These are phyloP conservation scores for Astreopora myriophthalma DNA, from an alignment of 64 coral and sea anemone genomes.

Conservation along the genomic window DNA sequence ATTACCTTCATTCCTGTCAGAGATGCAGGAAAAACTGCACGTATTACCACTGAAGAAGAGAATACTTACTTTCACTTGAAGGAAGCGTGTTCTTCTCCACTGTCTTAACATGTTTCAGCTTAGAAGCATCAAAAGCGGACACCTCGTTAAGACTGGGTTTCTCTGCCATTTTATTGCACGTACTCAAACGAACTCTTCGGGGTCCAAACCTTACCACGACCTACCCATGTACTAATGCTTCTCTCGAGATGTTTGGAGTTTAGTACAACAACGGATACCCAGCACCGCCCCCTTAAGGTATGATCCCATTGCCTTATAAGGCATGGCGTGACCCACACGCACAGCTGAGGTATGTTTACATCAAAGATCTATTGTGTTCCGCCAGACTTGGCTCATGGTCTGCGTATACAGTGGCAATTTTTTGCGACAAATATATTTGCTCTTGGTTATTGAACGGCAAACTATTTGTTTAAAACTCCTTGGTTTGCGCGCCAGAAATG, in stretches of 20 bases:
- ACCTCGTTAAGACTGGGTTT: slow-evolving; percentile 48
- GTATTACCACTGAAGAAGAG: background rate
- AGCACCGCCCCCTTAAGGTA: slow-evolving; percentile 2
- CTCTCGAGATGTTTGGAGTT: background rate
- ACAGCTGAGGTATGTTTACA: background rate
- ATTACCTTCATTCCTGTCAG: background rate
- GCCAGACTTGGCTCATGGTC: no score
- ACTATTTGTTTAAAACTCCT: no score
- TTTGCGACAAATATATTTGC: no score
- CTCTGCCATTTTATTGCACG: background rate
- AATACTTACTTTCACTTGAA: slow-evolving; percentile 66
- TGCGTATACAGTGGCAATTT: no score
- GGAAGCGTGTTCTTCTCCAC: slow-evolving; percentile 70
- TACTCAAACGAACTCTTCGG: background rate
- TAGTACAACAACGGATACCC: no score
- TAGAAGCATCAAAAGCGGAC: slow-evolving; percentile 44
- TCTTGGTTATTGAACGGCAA: no score
- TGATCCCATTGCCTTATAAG: slow-evolving; percentile 23
- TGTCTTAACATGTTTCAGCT: slow-evolving; percentile 59
- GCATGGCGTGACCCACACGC: background rate
- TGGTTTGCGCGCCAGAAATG: no score
- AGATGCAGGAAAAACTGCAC: background rate
- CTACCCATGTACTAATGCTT: no score
- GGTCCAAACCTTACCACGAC: no score
- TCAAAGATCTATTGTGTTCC: background rate